Conservation (phyloP, 1,140 invertebrate species). For the Lineus longissimus region DNA sequence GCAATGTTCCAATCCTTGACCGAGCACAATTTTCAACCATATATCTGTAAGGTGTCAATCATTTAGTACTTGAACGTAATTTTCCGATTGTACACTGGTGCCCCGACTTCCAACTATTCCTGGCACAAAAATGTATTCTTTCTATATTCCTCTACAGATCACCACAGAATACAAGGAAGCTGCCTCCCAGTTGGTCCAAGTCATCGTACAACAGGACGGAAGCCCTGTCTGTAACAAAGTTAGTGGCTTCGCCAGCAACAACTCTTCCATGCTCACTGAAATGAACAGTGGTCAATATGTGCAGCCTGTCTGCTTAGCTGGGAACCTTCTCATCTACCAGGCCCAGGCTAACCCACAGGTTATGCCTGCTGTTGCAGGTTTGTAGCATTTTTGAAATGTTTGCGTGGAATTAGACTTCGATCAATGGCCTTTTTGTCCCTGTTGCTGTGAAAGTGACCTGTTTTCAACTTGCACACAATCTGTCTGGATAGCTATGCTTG, state of each 20-base stretch:
- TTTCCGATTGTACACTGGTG: too few relatives aligned
- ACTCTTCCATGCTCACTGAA: slow-evolving; percentile 25
- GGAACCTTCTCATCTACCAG: slow-evolving; percentile 26
- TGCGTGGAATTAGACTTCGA: too few relatives aligned
- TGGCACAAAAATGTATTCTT: neutral
- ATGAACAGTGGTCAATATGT: slow-evolving; percentile 27
- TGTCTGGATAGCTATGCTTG: neutral
- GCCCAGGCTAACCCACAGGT: slow-evolving; percentile 23
- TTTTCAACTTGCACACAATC: neutral
- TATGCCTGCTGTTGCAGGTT: slow-evolving; percentile 31
- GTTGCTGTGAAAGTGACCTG: neutral
- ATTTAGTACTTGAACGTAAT: too few relatives aligned
- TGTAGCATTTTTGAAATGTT: slow-evolving; percentile 8
- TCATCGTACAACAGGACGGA: slow-evolving; percentile 15
- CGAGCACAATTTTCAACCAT: too few relatives aligned
- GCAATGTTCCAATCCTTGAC: too few relatives aligned
- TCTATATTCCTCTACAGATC: neutral
- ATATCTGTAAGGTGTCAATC: too few relatives aligned
- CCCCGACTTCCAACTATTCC: too few relatives aligned
- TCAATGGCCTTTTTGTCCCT: neutral
- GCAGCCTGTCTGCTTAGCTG: slow-evolving; percentile 24
- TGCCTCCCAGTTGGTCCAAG: neutral
- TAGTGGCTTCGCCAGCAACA: slow-evolving; percentile 28
- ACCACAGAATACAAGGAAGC: neutral
- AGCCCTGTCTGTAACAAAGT: slow-evolving; percentile 13